Percentiles rank a stretch among this genome's conserved stretches.
These are phyloP conservation scores for Hirundichthys speculiger DNA, from an alignment of 2,113 vertebrate species.

Conservation along the genomic window DNA sequence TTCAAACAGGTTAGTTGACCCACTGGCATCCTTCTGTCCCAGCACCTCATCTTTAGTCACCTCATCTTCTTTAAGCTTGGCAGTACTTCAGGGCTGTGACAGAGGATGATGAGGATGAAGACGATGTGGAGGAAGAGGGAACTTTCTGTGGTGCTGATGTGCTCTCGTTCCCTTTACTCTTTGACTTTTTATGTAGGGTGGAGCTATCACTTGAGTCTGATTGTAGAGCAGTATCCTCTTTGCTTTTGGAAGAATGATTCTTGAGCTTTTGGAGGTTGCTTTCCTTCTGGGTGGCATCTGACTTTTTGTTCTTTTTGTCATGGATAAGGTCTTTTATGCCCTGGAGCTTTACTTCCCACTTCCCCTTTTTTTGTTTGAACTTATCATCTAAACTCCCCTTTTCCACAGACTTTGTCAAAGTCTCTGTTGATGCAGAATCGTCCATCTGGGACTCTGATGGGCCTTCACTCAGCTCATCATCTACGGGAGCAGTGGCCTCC, in stretches of 20 bases:
- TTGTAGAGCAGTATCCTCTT: conserved; percentile 77
- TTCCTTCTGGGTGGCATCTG: conserved; percentile 76
- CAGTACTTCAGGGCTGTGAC: conserved; percentile 27
- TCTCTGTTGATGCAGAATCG: conserved; percentile 34
- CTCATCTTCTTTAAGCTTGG: conserved; percentile 73
- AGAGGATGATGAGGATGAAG: conserved; percentile 58
- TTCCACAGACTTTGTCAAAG: conserved; percentile 40
- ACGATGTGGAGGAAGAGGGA: conserved; percentile 63
- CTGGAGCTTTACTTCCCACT: conserved; percentile 74
- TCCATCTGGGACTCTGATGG: conserved; percentile 64
- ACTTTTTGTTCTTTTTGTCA: conserved; percentile 81
- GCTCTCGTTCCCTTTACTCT: conserved; percentile 70
- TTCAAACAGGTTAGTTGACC: conserved; percentile 80
- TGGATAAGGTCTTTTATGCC: conserved; percentile 76
- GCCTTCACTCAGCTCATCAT: conserved; percentile 72
- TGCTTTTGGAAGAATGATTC: conserved; percentile 68
- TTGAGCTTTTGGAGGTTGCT: conserved; percentile 79
- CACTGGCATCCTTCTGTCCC: conserved; percentile 65
- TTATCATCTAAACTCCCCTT: conserved; percentile 69
- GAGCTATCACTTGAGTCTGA: conserved; percentile 82
- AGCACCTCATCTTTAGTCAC: conserved; percentile 63
- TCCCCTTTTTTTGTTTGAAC: conserved; percentile 84
- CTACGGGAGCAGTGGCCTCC: conserved; percentile 54
- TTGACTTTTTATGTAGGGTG: conserved; percentile 59
- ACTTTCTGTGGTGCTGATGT: conserved; percentile 38